Conservation (phyloP, 2,888 invertebrate species). For the Acronicta psi region DNA sequence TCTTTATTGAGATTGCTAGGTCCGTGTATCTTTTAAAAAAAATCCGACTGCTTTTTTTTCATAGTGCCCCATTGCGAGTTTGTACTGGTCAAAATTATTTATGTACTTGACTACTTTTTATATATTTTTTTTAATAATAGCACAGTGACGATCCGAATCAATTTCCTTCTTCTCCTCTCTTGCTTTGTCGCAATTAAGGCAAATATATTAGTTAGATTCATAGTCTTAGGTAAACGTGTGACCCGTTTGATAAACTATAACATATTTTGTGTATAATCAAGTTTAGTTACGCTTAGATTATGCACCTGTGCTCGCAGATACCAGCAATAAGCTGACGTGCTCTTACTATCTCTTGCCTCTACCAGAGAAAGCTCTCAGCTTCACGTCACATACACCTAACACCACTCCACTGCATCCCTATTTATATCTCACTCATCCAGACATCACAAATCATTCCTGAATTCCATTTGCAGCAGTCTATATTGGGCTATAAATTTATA, state of each 20-base stretch:
- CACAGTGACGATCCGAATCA: no score
- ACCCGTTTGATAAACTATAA: not conserved
- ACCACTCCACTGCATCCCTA: conserved; percentile 20
- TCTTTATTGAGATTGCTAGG: no score
- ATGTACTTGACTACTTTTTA: no score
- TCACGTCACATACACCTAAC: conserved; percentile 58
- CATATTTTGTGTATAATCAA: not conserved
- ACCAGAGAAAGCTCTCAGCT: conserved; percentile 49
- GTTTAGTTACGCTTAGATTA: conserved; percentile 3
- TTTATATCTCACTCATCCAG: conserved; percentile 32
- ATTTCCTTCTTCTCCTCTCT: not conserved
- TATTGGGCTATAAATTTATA: conserved; percentile 49
- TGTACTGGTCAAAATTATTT: no score
- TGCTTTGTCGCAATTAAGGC: not conserved
- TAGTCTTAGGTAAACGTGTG: not conserved
- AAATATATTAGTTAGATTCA: not conserved
- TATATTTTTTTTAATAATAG: no score
- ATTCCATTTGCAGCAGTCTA: conserved; percentile 39
- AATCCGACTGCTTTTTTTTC: no score
- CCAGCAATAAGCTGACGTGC: conserved; percentile 65
- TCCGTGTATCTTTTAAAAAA: no score
- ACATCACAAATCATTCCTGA: conserved; percentile 31
- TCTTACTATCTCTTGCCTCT: conserved; percentile 64
- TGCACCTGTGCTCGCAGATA: conserved; percentile 65
- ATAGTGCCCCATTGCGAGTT: no score